Percentiles rank a stretch among this genome's conserved stretches.
phyloP scores from a whole-genome alignment of 2,113 vertebrate genomes.

The Hippocampus barbouri region DNA sequence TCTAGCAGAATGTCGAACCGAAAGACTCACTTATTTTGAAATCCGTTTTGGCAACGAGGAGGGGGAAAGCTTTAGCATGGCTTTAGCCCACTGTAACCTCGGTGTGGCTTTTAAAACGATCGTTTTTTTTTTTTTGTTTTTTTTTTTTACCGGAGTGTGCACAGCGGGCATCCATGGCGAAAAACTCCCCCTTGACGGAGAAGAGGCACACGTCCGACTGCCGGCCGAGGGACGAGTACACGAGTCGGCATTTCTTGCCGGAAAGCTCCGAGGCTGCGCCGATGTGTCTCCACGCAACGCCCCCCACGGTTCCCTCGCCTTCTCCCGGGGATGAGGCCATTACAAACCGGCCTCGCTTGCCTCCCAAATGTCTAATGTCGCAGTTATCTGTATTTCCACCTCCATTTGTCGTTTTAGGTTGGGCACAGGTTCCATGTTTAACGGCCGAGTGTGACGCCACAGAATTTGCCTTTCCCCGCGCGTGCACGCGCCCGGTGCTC shows the following conservation, averaged over 20 bases:
- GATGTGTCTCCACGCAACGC: conserved; percentile 62
- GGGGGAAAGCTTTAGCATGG: neutral
- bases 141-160: conserved; percentile 64
- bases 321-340: conserved; percentile 61
- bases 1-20: neutral
- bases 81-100: neutral
- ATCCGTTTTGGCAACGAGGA: neutral
- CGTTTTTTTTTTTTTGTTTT: no score
- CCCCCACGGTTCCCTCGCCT: conserved; percentile 35
- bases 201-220: conserved; percentile 69
- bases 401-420: neutral
- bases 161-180: conserved; percentile 74
- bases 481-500: neutral
- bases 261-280: conserved; percentile 65
- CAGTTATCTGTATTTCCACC: neutral
- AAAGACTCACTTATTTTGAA: neutral
- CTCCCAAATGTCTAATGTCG: neutral
- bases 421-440: neutral
- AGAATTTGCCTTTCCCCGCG: neutral
- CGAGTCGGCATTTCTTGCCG: conserved; percentile 60
- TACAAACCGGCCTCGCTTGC: neutral
- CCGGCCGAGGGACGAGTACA: conserved; percentile 63
- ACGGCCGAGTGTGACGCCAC: neutral
- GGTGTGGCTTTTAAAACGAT: neutral
- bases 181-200: conserved; percentile 65